These are phyloP conservation scores for Glaucomys volans DNA, from an alignment of 2,113 vertebrate species.

Conservation along the genomic window DNA sequence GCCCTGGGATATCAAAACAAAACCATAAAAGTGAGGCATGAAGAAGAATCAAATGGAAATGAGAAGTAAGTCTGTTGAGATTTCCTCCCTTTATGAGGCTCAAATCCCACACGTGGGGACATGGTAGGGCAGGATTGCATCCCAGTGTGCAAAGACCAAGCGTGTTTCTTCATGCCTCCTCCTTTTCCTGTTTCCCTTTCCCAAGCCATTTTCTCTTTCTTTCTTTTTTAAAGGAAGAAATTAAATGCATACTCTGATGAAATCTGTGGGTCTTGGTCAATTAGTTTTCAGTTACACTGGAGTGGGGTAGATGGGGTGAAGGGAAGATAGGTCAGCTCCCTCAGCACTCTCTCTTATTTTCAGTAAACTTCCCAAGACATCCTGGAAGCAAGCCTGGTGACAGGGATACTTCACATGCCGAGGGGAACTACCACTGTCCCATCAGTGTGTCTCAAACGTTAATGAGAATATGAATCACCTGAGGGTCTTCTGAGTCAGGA, in stretches of 20 bases:
- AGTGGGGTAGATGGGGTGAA: neutral
- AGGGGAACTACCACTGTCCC: neutral
- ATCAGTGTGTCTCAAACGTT: neutral
- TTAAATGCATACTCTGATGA: constrained; percentile 47
- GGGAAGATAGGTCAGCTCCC: neutral
- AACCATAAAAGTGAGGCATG: constrained; percentile 9
- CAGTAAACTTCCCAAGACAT: neutral
- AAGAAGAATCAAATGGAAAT: neutral
- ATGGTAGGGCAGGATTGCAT: neutral
- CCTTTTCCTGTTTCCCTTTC: constrained; percentile 4
- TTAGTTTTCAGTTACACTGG: neutral
- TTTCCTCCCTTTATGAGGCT: constrained; percentile 55
- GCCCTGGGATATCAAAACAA: constrained; percentile 55
- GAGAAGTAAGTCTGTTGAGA: neutral
- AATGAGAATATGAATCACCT: neutral
- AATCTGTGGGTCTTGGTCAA: constrained; percentile 57
- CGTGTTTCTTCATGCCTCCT: constrained; percentile 53
- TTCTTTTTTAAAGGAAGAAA: constrained; percentile 50
- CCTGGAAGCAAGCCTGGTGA: neutral
- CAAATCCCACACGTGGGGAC: constrained; percentile 22
- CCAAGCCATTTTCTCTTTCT: neutral
- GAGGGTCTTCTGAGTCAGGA: neutral
- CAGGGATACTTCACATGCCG: neutral
- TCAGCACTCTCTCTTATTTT: constrained; percentile 2
- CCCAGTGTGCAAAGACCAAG: neutral